phyloP scores from a whole-genome alignment of 2,797 vertebrate species.

The Limosa lapponica region DNA sequence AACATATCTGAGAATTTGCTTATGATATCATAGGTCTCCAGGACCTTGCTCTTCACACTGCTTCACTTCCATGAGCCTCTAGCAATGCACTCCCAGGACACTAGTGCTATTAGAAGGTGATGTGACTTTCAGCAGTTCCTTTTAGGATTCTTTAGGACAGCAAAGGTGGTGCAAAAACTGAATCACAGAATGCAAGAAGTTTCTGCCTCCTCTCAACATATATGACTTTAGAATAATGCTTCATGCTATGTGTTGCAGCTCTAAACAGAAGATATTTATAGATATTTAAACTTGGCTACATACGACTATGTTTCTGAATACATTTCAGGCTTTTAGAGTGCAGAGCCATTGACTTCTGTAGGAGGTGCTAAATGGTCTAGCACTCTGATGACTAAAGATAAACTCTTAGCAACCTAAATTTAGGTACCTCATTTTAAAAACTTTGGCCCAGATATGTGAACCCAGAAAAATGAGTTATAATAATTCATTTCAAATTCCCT shows the following conservation, averaged over 20 bases:
- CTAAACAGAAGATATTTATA: not conserved
- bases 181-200: not conserved
- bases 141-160: not conserved
- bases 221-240: not conserved
- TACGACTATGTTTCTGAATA: not conserved
- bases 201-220: not conserved
- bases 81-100: not conserved
- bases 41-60: not conserved
- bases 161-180: not conserved
- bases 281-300: not conserved
- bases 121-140: not conserved
- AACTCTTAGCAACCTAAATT: constrained; percentile 1
- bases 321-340: not conserved
- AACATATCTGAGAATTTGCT: not conserved
- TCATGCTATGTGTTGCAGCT: not conserved
- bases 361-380: not conserved
- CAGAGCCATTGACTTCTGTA: not conserved
- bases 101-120: not conserved
- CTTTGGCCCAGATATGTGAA: not conserved
- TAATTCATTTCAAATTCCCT: not conserved
- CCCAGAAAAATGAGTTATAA: not conserved
- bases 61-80: not conserved
- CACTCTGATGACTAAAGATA: constrained; percentile 21
- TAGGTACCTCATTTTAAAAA: constrained; percentile 6
- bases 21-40: not conserved